These are phyloP conservation scores for Parauchenoglanis ngamensis DNA, from an alignment of 2,797 vertebrate species.

Conservation along the genomic window DNA sequence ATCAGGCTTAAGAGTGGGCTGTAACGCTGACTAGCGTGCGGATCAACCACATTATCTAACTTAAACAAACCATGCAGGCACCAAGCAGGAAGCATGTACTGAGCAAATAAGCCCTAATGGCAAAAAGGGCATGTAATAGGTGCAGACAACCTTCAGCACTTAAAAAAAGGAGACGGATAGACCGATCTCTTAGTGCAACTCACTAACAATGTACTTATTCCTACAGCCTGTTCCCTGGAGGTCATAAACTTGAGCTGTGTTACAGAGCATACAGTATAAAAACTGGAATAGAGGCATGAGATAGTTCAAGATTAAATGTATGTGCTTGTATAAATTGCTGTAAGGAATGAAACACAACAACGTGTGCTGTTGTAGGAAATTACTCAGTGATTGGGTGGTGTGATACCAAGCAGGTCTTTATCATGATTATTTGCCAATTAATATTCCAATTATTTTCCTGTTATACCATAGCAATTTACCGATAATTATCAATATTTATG, in stretches of 20 bases:
- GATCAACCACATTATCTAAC: slow-evolving; percentile 68
- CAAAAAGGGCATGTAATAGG: slow-evolving; percentile 65
- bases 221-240: not conserved
- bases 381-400: not conserved
- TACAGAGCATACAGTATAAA: not conserved
- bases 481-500: not conserved
- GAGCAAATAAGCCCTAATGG: slow-evolving; percentile 62
- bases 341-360: not conserved
- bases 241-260: not conserved
- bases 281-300: not conserved
- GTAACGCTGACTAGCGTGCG: slow-evolving; percentile 55
- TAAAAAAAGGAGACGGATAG: slow-evolving; percentile 43
- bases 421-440: not conserved
- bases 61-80: slow-evolving; percentile 68
- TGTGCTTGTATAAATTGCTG: no score
- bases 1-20: slow-evolving; percentile 58
- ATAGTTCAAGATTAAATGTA: not conserved
- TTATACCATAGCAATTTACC: not conserved
- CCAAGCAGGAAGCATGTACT: slow-evolving; percentile 43
- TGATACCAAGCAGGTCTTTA: not conserved
- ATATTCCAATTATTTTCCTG: not conserved
- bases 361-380: not conserved
- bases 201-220: not conserved
- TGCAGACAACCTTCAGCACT: slow-evolving; percentile 54
- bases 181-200: slow-evolving; percentile 15